Conservation (phyloP, 2,888 invertebrate genomes). For the Thyatira batis region DNA sequence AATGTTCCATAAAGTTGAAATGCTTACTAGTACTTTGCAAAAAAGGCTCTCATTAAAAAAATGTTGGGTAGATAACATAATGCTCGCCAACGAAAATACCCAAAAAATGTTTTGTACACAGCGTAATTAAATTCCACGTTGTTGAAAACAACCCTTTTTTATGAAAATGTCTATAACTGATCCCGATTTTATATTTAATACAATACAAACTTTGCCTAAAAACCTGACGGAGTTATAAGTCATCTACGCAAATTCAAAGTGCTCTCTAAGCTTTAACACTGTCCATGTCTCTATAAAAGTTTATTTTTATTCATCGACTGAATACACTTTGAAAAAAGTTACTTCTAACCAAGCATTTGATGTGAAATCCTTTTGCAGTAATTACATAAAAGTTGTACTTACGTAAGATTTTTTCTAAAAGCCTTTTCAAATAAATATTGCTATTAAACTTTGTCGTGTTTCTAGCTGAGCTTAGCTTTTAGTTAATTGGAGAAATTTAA, state of each 20-base stretch:
- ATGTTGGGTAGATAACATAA: too few relatives aligned
- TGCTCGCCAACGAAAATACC: too few relatives aligned
- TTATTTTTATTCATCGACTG: constrained; percentile 5
- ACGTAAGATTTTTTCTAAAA: neutral
- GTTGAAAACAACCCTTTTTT: too few relatives aligned
- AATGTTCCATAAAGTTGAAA: too few relatives aligned
- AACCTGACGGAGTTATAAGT: too few relatives aligned
- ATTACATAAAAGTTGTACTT: neutral
- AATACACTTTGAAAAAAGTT: constrained; percentile 4
- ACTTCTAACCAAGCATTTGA: neutral
- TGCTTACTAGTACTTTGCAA: too few relatives aligned
- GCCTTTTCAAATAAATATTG: neutral
- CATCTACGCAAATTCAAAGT: constrained; percentile 35
- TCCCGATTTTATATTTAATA: constrained; percentile 20
- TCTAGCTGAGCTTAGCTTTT: neutral
- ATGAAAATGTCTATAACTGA: too few relatives aligned
- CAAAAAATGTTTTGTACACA: too few relatives aligned
- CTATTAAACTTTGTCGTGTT: neutral
- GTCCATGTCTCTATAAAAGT: constrained; percentile 7
- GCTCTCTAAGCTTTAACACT: constrained; percentile 15
- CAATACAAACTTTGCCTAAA: too few relatives aligned
- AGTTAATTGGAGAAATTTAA: neutral
- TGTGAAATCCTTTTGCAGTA: neutral
- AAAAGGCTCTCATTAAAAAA: too few relatives aligned
- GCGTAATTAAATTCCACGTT: too few relatives aligned